phyloP scores from a whole-genome alignment of 2,888 invertebrate species.

The Catocala nupta region DNA sequence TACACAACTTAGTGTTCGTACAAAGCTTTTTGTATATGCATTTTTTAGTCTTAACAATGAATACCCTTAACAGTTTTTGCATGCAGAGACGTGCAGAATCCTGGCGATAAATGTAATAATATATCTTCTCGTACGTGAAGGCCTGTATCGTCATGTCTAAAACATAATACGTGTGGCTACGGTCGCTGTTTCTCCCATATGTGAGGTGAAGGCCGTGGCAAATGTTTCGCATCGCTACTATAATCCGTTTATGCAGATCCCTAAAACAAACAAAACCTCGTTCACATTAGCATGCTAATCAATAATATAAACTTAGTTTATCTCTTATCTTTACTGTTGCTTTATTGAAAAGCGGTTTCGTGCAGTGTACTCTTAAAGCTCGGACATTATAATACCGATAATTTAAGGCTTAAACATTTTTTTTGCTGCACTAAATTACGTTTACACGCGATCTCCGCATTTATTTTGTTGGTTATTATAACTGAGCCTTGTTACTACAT shows the following conservation, averaged over 20 bases:
- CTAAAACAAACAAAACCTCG: background rate
- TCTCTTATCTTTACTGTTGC: background rate
- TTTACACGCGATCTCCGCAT: constrained; percentile 61
- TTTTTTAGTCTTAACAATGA: no score
- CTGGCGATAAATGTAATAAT: no score
- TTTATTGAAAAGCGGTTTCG: constrained; percentile 13
- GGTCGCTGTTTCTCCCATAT: no score
- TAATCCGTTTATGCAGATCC: background rate
- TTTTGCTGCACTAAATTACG: constrained; percentile 38
- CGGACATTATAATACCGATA: constrained; percentile 26
- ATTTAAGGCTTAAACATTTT: constrained; percentile 23
- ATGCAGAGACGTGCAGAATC: no score
- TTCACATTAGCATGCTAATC: constrained; percentile 1
- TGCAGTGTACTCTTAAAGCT: constrained; percentile 19
- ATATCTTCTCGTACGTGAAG: no score
- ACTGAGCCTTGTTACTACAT: constrained; percentile 44
- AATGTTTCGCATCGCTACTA: no score
- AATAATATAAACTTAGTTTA: constrained; percentile 2
- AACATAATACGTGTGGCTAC: no score
- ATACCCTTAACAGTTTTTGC: no score
- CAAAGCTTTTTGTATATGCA: no score
- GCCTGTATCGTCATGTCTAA: no score
- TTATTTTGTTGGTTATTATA: constrained; percentile 57
- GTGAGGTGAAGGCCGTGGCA: no score
- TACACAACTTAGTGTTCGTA: no score